These are phyloP conservation scores for Patella caerulea DNA, from an alignment of 2,888 invertebrate genomes.

Conservation along the genomic window DNA sequence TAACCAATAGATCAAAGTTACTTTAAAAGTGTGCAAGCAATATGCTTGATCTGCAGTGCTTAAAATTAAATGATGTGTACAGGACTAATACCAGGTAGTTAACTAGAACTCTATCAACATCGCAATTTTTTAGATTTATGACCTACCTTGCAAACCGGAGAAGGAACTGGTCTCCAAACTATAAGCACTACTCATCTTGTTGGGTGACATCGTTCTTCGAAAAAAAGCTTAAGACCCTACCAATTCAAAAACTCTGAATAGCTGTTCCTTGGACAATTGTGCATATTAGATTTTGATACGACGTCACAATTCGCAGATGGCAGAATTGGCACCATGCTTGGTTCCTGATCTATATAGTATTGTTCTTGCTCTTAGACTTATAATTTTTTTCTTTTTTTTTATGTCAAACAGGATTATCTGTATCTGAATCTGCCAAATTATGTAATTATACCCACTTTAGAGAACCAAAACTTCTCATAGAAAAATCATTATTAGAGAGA, in stretches of 20 bases:
- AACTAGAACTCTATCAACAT: too few species aligned
- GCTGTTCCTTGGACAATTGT: not conserved
- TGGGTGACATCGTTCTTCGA: too few species aligned
- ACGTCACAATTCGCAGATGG: not conserved
- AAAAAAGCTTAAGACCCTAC: too few species aligned
- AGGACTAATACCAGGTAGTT: too few species aligned
- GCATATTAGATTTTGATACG: not conserved
- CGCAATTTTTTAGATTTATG: too few species aligned
- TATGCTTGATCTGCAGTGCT: too few species aligned
- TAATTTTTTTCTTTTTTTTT: not conserved
- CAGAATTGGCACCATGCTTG: not conserved
- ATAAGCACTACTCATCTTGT: too few species aligned
- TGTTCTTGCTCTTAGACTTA: not conserved
- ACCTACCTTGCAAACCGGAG: too few species aligned
- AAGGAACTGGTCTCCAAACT: too few species aligned
- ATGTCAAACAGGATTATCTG: conserved; percentile 67
- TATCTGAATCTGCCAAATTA: conserved; percentile 79
- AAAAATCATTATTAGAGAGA: conserved; percentile 83
- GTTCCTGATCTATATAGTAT: too few species aligned
- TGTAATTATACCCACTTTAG: conserved; percentile 86
- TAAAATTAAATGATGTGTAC: too few species aligned
- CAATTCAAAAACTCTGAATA: too few species aligned
- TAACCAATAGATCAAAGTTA: not conserved
- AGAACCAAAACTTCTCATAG: conserved; percentile 74
- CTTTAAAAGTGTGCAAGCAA: not conserved